These are phyloP conservation scores for Anableps anableps DNA, from an alignment of 2,797 vertebrate species.

Conservation along the genomic window DNA sequence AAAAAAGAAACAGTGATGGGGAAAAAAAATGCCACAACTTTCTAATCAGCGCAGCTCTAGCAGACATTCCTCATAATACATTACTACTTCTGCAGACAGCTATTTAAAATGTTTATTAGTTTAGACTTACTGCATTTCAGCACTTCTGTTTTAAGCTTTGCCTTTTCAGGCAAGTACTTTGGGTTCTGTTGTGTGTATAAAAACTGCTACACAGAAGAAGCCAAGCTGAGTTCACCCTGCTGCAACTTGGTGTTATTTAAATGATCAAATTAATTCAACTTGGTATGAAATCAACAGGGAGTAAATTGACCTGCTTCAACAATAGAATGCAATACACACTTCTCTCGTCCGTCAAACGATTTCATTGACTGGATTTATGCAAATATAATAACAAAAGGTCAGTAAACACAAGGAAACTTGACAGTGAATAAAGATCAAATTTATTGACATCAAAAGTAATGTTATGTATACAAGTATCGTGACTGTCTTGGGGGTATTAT, in stretches of 20 bases:
- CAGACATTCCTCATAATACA: background rate
- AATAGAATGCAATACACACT: conserved; percentile 12
- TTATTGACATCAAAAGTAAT: conserved; percentile 8
- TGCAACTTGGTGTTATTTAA: background rate
- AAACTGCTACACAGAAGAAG: conserved; percentile 11
- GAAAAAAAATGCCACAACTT: background rate
- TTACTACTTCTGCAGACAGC: background rate
- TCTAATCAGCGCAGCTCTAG: no score
- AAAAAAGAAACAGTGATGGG: background rate
- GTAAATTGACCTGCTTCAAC: conserved; percentile 33
- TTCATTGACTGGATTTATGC: conserved; percentile 15
- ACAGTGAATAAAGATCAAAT: background rate
- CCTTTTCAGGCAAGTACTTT: background rate
- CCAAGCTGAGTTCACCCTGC: conserved; percentile 26
- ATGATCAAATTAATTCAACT: conserved; percentile 47
- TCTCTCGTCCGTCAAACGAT: conserved; percentile 7
- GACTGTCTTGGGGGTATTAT: background rate
- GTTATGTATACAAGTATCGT: background rate
- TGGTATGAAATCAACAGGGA: conserved; percentile 9
- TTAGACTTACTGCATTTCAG: background rate
- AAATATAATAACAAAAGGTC: conserved; percentile 1
- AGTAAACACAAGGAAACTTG: conserved; percentile 6
- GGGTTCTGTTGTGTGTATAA: background rate
- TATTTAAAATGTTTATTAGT: background rate
- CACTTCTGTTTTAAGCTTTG: background rate